Evolutionary conservation across 2,888 invertebrate genomes (phyloP), one percentile per base, ranked within the genome.

Genomic region (Hirtodrosophila cameraria): DNA sequence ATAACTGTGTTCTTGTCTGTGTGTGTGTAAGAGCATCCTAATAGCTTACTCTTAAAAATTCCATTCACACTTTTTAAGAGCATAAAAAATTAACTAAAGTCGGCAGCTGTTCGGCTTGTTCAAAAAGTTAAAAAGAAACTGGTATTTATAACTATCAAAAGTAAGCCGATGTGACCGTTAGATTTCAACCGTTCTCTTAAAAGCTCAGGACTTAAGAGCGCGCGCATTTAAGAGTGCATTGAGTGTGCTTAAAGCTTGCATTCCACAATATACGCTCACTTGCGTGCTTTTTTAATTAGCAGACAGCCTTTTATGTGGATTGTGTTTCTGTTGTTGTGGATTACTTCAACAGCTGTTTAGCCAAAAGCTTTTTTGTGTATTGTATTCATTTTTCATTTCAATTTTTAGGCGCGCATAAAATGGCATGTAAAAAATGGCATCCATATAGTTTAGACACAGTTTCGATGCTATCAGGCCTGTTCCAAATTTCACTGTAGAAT

Each of bases 171-270:
- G 46, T 13, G 2, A 23, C 28, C 36, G 43, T 69, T 57, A 39
- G 18, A 3, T 12, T 35, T 0, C 13, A 33, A 0, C 2, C 0
- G 2, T 4, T 28, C 80, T 79, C 80, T 80, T 80, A 58, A 83
- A 79, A 86, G 83, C 76, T 73, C 4, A 1, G 0, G 0, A 1
- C 1, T 3, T 1, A 77, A 81, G 78, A 62, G 85, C 27, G 36
- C 2, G 3, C 8, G 3, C 8, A 16, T 0, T 5, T 49, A 70
- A 73, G 74, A 70, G 73, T n/a, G n/a, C 5, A 41, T 5, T 1
- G 4, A 8, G 3, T 13, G n/a, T 2, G n/a, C 2, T 7, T 15
- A 1, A 4, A 54, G 80, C 83, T 83, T 83, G 9, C 31, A 1
- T 36, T 9, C 73, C 76, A 69, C 64, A 52, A 0, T 1, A 23